Conservation (phyloP, 2,797 vertebrate genomes). For the Sebastes matsubarae region DNA sequence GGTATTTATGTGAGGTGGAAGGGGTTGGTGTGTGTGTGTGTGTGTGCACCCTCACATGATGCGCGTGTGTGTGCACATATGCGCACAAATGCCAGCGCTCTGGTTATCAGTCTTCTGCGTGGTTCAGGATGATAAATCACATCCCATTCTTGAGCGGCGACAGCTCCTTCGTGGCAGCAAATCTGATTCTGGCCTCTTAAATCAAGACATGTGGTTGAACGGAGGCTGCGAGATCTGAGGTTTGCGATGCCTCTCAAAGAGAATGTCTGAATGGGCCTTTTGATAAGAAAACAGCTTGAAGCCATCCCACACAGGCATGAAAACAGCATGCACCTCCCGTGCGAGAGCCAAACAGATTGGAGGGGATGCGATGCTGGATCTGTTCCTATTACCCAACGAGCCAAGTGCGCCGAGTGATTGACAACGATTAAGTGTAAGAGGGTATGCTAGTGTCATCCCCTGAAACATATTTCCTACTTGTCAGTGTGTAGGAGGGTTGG, state of each 20-base stretch:
- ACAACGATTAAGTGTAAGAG: slow-evolving; percentile 83
- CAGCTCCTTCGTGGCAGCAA: slow-evolving; percentile 73
- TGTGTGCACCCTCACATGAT: background rate
- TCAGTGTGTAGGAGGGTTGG: slow-evolving; percentile 77
- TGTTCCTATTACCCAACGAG: slow-evolving; percentile 78
- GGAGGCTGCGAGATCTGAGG: slow-evolving; percentile 79
- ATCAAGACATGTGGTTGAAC: slow-evolving; percentile 81
- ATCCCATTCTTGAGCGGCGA: slow-evolving; percentile 73
- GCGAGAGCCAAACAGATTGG: slow-evolving; percentile 83
- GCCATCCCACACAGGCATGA: slow-evolving; percentile 82
- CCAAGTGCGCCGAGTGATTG: slow-evolving; percentile 79
- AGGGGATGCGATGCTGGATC: slow-evolving; percentile 80
- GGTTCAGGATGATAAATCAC: slow-evolving; percentile 74
- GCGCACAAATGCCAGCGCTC: slow-evolving; percentile 47
- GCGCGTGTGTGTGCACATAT: slow-evolving; percentile 15
- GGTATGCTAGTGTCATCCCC: slow-evolving; percentile 80
- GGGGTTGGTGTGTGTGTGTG: background rate
- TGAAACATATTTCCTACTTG: slow-evolving; percentile 81
- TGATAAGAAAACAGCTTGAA: slow-evolving; percentile 85
- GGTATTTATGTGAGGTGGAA: slow-evolving; percentile 58
- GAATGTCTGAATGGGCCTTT: slow-evolving; percentile 82
- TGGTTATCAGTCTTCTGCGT: slow-evolving; percentile 69
- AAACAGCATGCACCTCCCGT: slow-evolving; percentile 84
- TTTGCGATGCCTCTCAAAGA: slow-evolving; percentile 77
- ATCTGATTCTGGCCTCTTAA: slow-evolving; percentile 79